Conservation (phyloP, 2,888 invertebrate species). For the Azorinus chamasolen region DNA sequence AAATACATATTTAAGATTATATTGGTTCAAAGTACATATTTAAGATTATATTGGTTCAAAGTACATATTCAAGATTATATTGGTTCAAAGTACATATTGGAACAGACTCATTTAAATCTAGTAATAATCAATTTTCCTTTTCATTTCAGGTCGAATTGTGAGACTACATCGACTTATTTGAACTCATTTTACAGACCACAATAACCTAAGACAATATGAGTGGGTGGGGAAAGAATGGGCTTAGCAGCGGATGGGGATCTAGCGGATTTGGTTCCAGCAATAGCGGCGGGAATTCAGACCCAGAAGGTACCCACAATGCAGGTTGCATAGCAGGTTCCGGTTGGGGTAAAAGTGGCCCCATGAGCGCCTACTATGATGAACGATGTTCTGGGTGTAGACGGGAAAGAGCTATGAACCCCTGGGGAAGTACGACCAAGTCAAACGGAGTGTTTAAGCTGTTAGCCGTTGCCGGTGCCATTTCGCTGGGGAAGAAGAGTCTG, state of each 20-base stretch:
- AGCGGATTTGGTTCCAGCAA: slow-evolving; percentile 15
- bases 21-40: no score
- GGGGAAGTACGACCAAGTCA: slow-evolving; percentile 11
- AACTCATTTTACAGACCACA: no score
- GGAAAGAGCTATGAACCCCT: slow-evolving; percentile 30
- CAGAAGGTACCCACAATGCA: slow-evolving; percentile 41
- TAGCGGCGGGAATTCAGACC: slow-evolving; percentile 19
- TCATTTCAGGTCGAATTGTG: no score
- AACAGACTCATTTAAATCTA: no score
- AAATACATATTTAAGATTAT: no score
- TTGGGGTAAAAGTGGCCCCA: slow-evolving; percentile 31
- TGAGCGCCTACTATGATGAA: slow-evolving; percentile 39
- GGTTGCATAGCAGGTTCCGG: slow-evolving; percentile 41
- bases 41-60: no score
- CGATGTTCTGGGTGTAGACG: slow-evolving; percentile 47
- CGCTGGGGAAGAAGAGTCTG: slow-evolving; percentile 33
- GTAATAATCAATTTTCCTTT: no score
- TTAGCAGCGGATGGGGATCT: slow-evolving; percentile 28
- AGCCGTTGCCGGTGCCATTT: slow-evolving; percentile 22
- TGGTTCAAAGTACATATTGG: no score
- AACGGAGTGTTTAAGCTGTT: slow-evolving; percentile 4
- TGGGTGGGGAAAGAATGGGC: slow-evolving; percentile 7
- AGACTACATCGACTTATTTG: no score
- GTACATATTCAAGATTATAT: no score
- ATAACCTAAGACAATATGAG: neutral